Base-by-base conservation (phyloP, 1,140 invertebrate species). In the Caenorhabditis tropicalis region DNA sequence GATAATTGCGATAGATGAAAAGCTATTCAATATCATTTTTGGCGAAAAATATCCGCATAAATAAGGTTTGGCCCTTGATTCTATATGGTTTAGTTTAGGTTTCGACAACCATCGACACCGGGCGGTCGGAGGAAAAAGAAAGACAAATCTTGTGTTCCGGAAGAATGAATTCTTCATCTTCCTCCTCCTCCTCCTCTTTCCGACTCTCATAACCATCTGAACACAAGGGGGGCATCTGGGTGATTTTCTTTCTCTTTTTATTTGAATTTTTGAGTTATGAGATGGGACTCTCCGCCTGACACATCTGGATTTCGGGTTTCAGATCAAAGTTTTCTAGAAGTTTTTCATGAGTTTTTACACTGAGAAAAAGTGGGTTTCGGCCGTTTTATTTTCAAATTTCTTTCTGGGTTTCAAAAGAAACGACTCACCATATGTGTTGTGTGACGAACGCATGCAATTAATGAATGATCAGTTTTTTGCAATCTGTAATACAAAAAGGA, bases 401-500 rank as follows among this genome's bases (percentile, higher is more conserved):
- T 19, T 51, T 51, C 3, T 51, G 49, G 49, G 19, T 65, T 36
- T 15, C 24, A 36, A 33, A 36, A 36, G 16, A 36, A 65, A 74
- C 12, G 10, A 36, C 65, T 74, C 36, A 74, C 65, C 65, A 74
- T 74, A 33, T 19, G 12, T 74, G 12, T 33, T 4, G 65, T 74
- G 65, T 74, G 36, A 36, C 33, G 33, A 74, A 39, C 36, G 36
- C 65, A 74, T 74, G 65, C 65, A 74, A 16, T 43, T 74, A 46
- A 19, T 33, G 65, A 74, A 24, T 12, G 65, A 74, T 43, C 29
- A 74, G 65, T 74, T 74, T 16, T n/a, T 43, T 74, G 65, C n/a
- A 43, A 43, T 74, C 65, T 74, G 65, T 36, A 74, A 74, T 36
- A 36, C n/a, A n/a, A n/a, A n/a, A n/a, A n/a, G n/a, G n/a, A 65